A percentile compares a stretch with the other conserved stretches of the same genome.
These are phyloP conservation scores for Laupala kohalensis DNA, from an alignment of 1,140 invertebrate species.

Conservation along the genomic window DNA sequence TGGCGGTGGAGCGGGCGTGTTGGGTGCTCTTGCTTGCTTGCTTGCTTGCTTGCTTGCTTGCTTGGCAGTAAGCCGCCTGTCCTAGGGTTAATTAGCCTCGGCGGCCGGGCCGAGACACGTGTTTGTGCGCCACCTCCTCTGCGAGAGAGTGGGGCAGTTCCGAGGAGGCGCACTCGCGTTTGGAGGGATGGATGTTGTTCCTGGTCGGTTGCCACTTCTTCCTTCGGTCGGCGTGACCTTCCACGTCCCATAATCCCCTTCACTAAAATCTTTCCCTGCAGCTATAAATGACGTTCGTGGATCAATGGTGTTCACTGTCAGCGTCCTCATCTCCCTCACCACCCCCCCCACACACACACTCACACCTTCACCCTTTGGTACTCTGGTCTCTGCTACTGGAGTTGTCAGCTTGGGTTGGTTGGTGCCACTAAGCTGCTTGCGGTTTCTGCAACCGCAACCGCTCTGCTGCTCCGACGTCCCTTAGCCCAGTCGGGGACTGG, in stretches of 20 bases:
- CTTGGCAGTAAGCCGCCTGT: background rate
- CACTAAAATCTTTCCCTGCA: background rate
- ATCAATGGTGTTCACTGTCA: background rate
- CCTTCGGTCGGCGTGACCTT: too few species aligned
- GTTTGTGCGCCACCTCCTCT: background rate
- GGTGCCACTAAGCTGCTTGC: background rate
- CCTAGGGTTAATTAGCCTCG: background rate
- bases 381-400: background rate
- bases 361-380: too few species aligned
- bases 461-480: background rate
- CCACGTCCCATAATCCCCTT: background rate
- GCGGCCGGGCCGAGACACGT: background rate
- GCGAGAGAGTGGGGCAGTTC: too few species aligned
- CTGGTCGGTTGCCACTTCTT: too few species aligned
- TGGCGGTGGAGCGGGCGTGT: background rate
- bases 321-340: too few species aligned
- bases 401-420: background rate
- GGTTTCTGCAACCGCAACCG: background rate
- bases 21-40: too few species aligned
- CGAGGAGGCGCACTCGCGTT: too few species aligned
- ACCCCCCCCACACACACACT: background rate
- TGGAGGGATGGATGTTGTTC: too few species aligned
- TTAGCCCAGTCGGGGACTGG: background rate
- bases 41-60: background rate
- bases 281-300: background rate